These are phyloP conservation scores for Hemicordylus capensis DNA, from an alignment of 2,113 vertebrate species.

Conservation along the genomic window DNA sequence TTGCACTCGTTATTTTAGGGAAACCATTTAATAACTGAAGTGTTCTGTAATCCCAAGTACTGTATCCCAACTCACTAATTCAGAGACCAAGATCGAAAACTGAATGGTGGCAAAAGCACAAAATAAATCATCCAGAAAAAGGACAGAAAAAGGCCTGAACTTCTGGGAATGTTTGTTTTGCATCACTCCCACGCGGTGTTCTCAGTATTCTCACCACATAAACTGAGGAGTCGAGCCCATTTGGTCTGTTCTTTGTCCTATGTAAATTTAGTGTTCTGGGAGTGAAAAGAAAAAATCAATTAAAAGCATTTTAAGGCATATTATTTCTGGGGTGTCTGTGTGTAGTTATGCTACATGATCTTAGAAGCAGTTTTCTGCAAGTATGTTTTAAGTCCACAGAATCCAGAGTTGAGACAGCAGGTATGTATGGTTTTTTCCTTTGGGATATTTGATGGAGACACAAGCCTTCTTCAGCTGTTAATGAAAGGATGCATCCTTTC, in stretches of 20 bases:
- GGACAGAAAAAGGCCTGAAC: slow-evolving; percentile 15
- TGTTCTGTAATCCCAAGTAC: background rate
- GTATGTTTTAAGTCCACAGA: background rate
- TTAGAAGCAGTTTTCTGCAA: background rate
- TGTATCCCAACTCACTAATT: slow-evolving; percentile 19
- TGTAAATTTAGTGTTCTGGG: slow-evolving; percentile 2
- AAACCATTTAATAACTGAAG: slow-evolving; percentile 36
- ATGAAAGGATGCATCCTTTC: too few relatives aligned
- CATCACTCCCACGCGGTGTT: background rate
- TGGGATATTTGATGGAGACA: background rate
- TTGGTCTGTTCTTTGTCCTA: slow-evolving; percentile 12
- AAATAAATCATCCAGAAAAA: background rate
- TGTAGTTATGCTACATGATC: background rate
- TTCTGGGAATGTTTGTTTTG: background rate
- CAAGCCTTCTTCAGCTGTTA: too few relatives aligned
- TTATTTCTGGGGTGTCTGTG: background rate
- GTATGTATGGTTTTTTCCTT: background rate
- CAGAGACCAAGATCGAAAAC: background rate
- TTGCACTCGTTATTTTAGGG: background rate
- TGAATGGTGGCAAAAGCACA: slow-evolving; percentile 7
- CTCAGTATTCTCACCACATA: background rate
- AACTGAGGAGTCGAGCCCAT: background rate
- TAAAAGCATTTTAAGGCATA: slow-evolving; percentile 14
- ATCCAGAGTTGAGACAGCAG: background rate
- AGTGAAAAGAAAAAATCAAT: background rate